phyloP scores from a whole-genome alignment of 2,797 vertebrate species.

The Darevskia mixta region DNA sequence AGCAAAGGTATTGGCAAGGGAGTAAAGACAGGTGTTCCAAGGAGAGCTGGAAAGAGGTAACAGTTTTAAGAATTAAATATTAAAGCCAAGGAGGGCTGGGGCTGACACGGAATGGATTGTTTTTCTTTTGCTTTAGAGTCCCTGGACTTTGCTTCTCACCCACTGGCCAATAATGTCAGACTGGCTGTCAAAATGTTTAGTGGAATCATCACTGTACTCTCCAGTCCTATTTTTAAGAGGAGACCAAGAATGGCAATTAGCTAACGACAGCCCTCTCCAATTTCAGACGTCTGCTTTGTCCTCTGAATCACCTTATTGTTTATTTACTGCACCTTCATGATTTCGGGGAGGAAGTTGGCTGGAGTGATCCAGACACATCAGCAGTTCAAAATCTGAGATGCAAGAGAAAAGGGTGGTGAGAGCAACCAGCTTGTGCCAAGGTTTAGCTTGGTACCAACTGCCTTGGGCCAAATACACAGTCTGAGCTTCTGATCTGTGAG shows the following conservation, averaged over 20 bases:
- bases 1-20: slow-evolving; percentile 57
- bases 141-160: slow-evolving; percentile 44
- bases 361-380: not conserved
- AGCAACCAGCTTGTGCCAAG: not conserved
- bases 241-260: slow-evolving; percentile 57
- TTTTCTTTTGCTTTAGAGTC: slow-evolving; percentile 52
- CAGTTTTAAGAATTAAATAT: slow-evolving; percentile 72
- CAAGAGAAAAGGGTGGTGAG: not conserved
- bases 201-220: slow-evolving; percentile 52
- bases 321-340: not conserved
- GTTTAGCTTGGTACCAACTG: slow-evolving; percentile 45
- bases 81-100: slow-evolving; percentile 40
- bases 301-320: slow-evolving; percentile 63
- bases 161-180: slow-evolving; percentile 34
- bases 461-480: slow-evolving; percentile 62
- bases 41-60: slow-evolving; percentile 64
- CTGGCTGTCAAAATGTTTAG: slow-evolving; percentile 42
- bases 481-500: not conserved
- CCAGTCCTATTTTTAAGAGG: slow-evolving; percentile 68
- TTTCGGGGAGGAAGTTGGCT: not conserved
- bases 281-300: slow-evolving; percentile 60
- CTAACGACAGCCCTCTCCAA: slow-evolving; percentile 58
- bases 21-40: slow-evolving; percentile 62
- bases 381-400: fast-evolving
- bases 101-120: slow-evolving; percentile 39